Conservation (phyloP, 2,797 vertebrate genomes). For the Takifugu rubripes region DNA sequence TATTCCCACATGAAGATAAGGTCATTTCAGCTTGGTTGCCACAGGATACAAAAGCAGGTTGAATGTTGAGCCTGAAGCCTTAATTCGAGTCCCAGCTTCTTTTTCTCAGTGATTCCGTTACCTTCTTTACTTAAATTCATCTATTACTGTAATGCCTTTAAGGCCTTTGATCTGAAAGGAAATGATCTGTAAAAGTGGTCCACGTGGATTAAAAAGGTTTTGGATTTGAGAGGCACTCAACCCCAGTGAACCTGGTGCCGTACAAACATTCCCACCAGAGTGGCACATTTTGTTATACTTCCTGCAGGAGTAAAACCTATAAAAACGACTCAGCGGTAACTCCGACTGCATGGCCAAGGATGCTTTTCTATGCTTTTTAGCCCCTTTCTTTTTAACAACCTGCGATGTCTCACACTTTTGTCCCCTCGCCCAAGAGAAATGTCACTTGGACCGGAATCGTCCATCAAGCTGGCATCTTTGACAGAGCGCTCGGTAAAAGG, state of each 20-base stretch:
- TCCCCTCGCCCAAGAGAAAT: slow-evolving; percentile 64
- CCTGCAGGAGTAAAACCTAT: slow-evolving; percentile 17
- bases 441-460: slow-evolving; percentile 63
- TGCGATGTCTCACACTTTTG: slow-evolving; percentile 39
- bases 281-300: slow-evolving; percentile 7
- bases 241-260: background rate
- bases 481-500: slow-evolving; percentile 69
- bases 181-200: background rate
- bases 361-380: slow-evolving; percentile 29
- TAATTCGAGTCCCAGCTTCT: too few relatives aligned
- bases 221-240: too few relatives aligned
- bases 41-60: slow-evolving; percentile 2
- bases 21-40: slow-evolving; percentile 20
- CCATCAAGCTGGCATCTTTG: slow-evolving; percentile 75
- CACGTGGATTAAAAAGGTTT: background rate
- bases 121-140: too few relatives aligned
- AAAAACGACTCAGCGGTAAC: slow-evolving; percentile 21
- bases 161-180: too few relatives aligned
- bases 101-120: too few relatives aligned
- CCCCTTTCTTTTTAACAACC: slow-evolving; percentile 46
- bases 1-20: slow-evolving; percentile 31
- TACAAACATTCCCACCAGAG: background rate
- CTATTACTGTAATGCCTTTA: too few relatives aligned
- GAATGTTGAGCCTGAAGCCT: background rate
- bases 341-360: slow-evolving; percentile 15